Base-by-base conservation (phyloP, 2,113 vertebrate genomes). In the Australoheros scitulus region DNA sequence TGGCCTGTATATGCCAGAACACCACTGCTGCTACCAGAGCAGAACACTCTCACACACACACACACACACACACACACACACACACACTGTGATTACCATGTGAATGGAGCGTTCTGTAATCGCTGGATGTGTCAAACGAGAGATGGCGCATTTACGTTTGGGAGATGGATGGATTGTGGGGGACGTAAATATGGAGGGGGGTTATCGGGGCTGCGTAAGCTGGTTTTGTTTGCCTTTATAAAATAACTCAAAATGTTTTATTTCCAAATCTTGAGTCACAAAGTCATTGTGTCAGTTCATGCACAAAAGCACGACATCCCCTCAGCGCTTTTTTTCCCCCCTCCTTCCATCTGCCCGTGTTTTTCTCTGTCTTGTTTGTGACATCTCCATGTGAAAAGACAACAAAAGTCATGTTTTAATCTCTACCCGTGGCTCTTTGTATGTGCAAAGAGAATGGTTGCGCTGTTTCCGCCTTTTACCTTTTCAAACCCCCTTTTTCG, bases 371-470 rank as follows among this genome's bases (percentile, higher is more conserved):
- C 89, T 95, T 95, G 92, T 96, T 95, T 95, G 94, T 96, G 95
- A 96, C 95, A 96, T 96, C 92, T 93, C 82, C 68, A 77, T 93
- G 90, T 95, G 94, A 96, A 95, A 95, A 95, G 94, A 96, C 94
- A 95, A 95, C 95, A 95, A 94, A 96, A 95, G 94, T 95, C 89
- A 94, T 94, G 94, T 95, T 94, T 94, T 94, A 95, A 95, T 95
- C 94, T 95, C 92, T 88, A 91, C 92, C 92, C 94, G 86, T 93
- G 91, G 93, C 92, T 95, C 94, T 94, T 95, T 95, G 94, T 95
- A 85, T 60, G 88, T 75, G 87, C 61, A 1, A 24, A 89, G 89
- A 93, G 92, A 93, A 92, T 91, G 91, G 56, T 76, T 82, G 79
- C 10, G 90, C 84, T 11, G 87, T 90, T 94, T 89, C 87, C 84